A percentile compares a stretch with the other conserved stretches of the same genome.
Evolutionary conservation across 2,888 invertebrate genomes (phyloP).

Genomic region (Drosophila fulvimacula): DNA sequence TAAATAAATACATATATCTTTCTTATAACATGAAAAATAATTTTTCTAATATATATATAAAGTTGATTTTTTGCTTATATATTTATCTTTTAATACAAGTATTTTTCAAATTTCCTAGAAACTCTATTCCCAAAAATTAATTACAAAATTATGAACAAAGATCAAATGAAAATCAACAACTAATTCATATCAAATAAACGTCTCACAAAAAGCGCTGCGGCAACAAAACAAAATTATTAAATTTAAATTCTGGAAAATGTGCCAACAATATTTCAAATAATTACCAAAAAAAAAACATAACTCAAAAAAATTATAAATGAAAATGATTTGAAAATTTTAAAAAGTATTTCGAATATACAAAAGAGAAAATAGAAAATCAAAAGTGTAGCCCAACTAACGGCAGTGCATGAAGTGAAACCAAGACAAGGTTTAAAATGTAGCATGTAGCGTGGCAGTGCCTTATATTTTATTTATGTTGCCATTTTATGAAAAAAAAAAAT

Average conservation of each 20-base stretch:
- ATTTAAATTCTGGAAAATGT: constrained; percentile 20
- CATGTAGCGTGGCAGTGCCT: constrained; percentile 56
- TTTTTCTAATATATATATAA: background rate
- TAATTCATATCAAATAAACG: constrained; percentile 24
- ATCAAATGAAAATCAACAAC: constrained; percentile 9
- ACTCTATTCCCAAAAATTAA: constrained; percentile 1
- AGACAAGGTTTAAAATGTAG: constrained; percentile 39
- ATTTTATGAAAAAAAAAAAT: constrained; percentile 11
- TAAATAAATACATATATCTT: background rate
- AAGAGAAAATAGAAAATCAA: background rate
- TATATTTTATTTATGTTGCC: constrained; percentile 37
- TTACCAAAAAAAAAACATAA: constrained; percentile 14
- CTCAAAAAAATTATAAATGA: background rate
- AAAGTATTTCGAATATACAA: constrained; percentile 5
- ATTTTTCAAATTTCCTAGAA: constrained; percentile 10
- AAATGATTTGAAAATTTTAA: constrained; percentile 3
- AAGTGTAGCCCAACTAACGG: constrained; percentile 58
- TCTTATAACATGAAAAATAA: background rate
- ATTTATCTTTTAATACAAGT: background rate
- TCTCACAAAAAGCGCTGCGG: constrained; percentile 69
- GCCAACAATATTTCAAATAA: constrained; percentile 16
- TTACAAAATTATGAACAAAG: background rate
- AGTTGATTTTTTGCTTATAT: too few relatives aligned
- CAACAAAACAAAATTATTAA: constrained; percentile 55
- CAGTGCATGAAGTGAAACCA: constrained; percentile 46